Evolutionary conservation across 35 echinoderm and acorn worm species (phyloP), one percentile per base, ranked within the genome.

Genomic region (Strongylocentrotus purpuratus): DNA sequence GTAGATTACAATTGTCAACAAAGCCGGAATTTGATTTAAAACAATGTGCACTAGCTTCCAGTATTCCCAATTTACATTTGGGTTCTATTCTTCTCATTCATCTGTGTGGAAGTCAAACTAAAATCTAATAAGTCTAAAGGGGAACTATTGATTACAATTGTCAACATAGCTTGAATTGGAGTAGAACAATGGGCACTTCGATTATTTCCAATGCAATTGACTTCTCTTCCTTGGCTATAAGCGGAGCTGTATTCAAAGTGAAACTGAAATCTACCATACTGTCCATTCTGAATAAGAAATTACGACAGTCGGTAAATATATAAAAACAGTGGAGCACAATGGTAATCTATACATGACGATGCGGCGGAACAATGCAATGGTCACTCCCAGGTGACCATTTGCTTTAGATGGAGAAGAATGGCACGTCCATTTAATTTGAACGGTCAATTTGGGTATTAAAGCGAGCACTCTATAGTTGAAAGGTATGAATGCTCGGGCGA

Each of bases 271-370:
- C 5, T n/a, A n/a, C 20, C 7, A 59, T n/a, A 8, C 65, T 78
- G 65, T n/a, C 65, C 22, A 78, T n/a, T 78, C n/a, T 8, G 65
- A 78, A 7, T n/a, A 10, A 78, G 65, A 28, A 22, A 78, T 78
- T 78, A 78, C 65, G 65, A 78, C 65, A 22, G 65, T 78, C 20
- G 65, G 65, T 78, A n/a, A 78, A 78, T 78, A 78, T 78, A 78
- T 28, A 2, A n/a, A 78, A 78, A 78, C 65, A 78, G 7, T 28
- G 8, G 20, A 28, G 28, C 65, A 78, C 65, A 78, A 78, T 78
- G 28, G 4, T 28, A 4, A 78, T 78, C 65, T 22, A n/a, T n/a
- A 28, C 65, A 7, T 78, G 18, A 78, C 52, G 28, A 78, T 78
- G 4, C 65, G 65, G 65, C 4, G 22, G 65, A 78, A 78, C 65